These are phyloP conservation scores for Cheiracanthium punctorium DNA, from an alignment of 2,888 invertebrate genomes.

Conservation along the genomic window DNA sequence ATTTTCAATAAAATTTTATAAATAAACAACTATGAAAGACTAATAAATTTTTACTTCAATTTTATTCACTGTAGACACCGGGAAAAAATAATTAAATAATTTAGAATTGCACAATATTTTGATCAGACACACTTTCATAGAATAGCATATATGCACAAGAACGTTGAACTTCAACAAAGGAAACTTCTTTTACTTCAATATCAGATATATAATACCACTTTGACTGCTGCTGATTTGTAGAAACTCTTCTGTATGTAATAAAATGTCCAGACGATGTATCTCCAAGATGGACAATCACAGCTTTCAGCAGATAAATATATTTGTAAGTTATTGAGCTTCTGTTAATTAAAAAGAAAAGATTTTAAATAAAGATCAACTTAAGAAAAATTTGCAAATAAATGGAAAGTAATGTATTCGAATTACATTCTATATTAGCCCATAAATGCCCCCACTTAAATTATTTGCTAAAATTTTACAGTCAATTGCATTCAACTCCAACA, in stretches of 20 bases:
- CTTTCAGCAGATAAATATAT: conserved; percentile 85
- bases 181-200: conserved; percentile 87
- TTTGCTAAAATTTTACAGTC: no score
- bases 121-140: conserved; percentile 81
- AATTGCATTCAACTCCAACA: no score
- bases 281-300: conserved; percentile 93
- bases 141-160: conserved; percentile 94
- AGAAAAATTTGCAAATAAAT: no score
- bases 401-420: no score
- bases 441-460: no score
- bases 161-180: conserved; percentile 87
- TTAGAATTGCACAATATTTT: neutral
- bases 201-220: conserved; percentile 94
- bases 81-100: neutral
- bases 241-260: conserved; percentile 88
- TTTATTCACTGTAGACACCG: no score
- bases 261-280: conserved; percentile 94
- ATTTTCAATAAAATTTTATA: no score
- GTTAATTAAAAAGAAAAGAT: no score
- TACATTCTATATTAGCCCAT: no score
- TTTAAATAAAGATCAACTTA: no score
- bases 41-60: no score
- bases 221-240: conserved; percentile 74
- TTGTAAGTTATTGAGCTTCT: conserved; percentile 73
- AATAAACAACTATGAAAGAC: no score